Percentiles rank a stretch among this genome's conserved stretches.
Conservation (phyloP, 2,888 invertebrate genomes). For the Clivina fossor region DNA sequence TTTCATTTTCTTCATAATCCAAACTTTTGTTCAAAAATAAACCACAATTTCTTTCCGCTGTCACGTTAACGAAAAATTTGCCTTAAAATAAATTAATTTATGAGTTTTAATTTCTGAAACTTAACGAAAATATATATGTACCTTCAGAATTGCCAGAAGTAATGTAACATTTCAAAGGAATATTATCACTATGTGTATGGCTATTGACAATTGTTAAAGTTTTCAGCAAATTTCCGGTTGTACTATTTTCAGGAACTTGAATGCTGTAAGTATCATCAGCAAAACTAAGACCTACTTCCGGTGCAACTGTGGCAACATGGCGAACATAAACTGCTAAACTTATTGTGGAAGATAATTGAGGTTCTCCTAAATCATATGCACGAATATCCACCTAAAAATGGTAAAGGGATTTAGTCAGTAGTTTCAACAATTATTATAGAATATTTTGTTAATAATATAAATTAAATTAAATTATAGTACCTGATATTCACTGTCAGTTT, state of each 20-base stretch:
- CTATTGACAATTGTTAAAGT: conserved; percentile 74
- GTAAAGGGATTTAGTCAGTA: too few relatives aligned
- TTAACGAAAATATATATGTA: conserved; percentile 45
- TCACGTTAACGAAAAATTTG: conserved; percentile 71
- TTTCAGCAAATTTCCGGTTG: conserved; percentile 67
- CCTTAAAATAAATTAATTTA: conserved; percentile 52
- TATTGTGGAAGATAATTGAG: conserved; percentile 77
- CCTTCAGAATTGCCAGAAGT: conserved; percentile 75
- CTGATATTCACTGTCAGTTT: conserved; percentile 84
- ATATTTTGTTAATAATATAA: conserved; percentile 14
- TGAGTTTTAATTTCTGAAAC: conserved; percentile 5
- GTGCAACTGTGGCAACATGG: conserved; percentile 67
- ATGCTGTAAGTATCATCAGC: conserved; percentile 84
- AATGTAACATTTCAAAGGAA: conserved; percentile 78
- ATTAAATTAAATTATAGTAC: conserved; percentile 51
- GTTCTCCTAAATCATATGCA: conserved; percentile 85
- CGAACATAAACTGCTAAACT: conserved; percentile 82
- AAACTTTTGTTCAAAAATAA: conserved; percentile 71
- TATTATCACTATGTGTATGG: conserved; percentile 66
- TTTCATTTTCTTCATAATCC: conserved; percentile 76
- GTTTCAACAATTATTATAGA: conserved; percentile 2
- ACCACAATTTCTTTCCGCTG: conserved; percentile 81
- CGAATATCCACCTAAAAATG: conserved; percentile 74
- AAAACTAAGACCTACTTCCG: conserved; percentile 80
- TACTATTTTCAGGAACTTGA: conserved; percentile 77